Base-by-base conservation (phyloP, 92 coral and sea anemone species). In the Parazoanthus darwini region DNA sequence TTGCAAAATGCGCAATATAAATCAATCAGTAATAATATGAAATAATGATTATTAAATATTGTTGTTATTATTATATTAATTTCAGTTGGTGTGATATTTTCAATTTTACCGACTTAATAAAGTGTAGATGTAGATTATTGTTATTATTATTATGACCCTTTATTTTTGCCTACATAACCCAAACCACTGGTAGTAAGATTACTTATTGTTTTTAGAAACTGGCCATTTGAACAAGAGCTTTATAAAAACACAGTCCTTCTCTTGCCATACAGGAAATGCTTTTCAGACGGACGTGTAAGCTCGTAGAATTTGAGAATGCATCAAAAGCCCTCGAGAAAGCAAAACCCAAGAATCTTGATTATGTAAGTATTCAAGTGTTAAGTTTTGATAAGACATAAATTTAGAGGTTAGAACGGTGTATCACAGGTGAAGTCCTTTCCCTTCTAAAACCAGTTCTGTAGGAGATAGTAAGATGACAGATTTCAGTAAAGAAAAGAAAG, bases 301-400 rank as follows among this genome's bases (percentile, higher is more conserved):
- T 97, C 83, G 98, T 97, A 9, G 98, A 95, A 74, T 94, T 95
- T 79, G 98, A 97, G 82, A 97, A 94, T 89, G 96, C 99, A 16
- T 90, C 88, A 80, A 95, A 97, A 81, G 97, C 99, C 3, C 78
- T 94, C 44, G 97, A 95, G 78, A 95, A 97, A 88, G 98, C 99
- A 46, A 97, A 97, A 77, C 99, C 99, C 43, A 95, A 97, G 89
- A 97, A 97, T 82, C 92, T 93, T 80, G 94, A 95, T 74, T 94
- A 89, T 91, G 99, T 95, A 86, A 78, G 68, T 74, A 10, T 74
- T 6, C 58, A 46, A 33, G 8, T 18, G 29, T 26, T 37, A 39
- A 35, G 68, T 63, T 63, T 63, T 63, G 25, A 22, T 1, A 63
- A 23, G 25, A 63, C 70, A 63, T 26, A 58, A 13, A 13, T 58